These are phyloP conservation scores for silkworm (Bombyx mori) DNA, from an alignment of 1,140 invertebrate species.

Conservation along the genomic window ASM3026992v2 NC_085112.1:3957501-3958000, in stretches of 20 bases:
- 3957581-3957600: constrained; percentile 59
- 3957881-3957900: too few species aligned
- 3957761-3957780: neutral
- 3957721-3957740: constrained; percentile 1
- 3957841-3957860: neutral
- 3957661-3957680: constrained; percentile 32
- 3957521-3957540: constrained; percentile 46
- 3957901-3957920: too few species aligned
- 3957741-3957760: neutral
- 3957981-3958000: too few species aligned
- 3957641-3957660: constrained; percentile 15
- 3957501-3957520: constrained; percentile 47
- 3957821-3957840: constrained; percentile 1
- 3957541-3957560: constrained; percentile 43
- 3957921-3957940: too few species aligned
- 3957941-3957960: too few species aligned
- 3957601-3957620: constrained; percentile 24
- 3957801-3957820: neutral
- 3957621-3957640: constrained; percentile 20
- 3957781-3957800: neutral
- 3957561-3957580: constrained; percentile 58
- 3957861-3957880: too few species aligned
- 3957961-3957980: too few species aligned
- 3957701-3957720: constrained; percentile 20
- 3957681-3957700: constrained; percentile 26